Evolutionary conservation across 2,797 vertebrate species (phyloP).

Genomic region (Enteromius thamalakanensis): DNA sequence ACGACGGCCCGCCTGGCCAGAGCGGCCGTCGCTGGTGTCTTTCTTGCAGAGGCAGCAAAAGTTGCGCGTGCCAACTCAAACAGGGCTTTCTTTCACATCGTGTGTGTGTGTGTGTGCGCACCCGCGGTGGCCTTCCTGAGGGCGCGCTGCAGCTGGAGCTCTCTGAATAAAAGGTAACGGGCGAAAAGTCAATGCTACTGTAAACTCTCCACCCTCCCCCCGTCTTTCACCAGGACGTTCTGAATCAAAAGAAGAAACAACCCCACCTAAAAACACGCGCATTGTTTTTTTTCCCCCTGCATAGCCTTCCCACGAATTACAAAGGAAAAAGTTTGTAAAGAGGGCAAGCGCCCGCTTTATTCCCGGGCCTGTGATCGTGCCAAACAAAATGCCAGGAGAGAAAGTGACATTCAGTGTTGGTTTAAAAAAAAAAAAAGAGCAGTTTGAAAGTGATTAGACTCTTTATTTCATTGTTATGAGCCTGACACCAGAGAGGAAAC

Average conservation of each 20-base stretch:
- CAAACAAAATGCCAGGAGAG: slow-evolving; percentile 77
- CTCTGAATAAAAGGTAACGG: slow-evolving; percentile 88
- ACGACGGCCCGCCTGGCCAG: slow-evolving; percentile 76
- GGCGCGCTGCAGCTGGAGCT: slow-evolving; percentile 92
- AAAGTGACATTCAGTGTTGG: slow-evolving; percentile 71
- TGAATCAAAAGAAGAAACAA: slow-evolving; percentile 79
- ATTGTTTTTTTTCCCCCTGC: slow-evolving; percentile 65
- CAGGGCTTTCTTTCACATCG: slow-evolving; percentile 84
- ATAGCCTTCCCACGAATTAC: slow-evolving; percentile 73
- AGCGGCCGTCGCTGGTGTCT: slow-evolving; percentile 80
- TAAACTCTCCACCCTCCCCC: slow-evolving; percentile 78
- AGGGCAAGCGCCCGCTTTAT: slow-evolving; percentile 65
- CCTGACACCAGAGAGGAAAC: slow-evolving; percentile 79
- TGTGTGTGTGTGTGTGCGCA: slow-evolving; percentile 73
- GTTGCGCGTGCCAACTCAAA: slow-evolving; percentile 94
- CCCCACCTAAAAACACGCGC: slow-evolving; percentile 75
- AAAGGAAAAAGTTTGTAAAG: slow-evolving; percentile 62
- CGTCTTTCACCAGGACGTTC: slow-evolving; percentile 82
- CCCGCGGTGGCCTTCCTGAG: slow-evolving; percentile 89
- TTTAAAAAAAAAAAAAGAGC: slow-evolving; percentile 69
- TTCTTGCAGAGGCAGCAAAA: slow-evolving; percentile 97
- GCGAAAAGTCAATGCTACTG: slow-evolving; percentile 91
- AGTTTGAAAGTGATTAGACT: slow-evolving; percentile 77
- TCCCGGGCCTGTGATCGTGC: slow-evolving; percentile 66
- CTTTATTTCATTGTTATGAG: slow-evolving; percentile 78